phyloP scores from a whole-genome alignment of 2,888 invertebrate genomes.

The Hydropsyche betteni region DNA sequence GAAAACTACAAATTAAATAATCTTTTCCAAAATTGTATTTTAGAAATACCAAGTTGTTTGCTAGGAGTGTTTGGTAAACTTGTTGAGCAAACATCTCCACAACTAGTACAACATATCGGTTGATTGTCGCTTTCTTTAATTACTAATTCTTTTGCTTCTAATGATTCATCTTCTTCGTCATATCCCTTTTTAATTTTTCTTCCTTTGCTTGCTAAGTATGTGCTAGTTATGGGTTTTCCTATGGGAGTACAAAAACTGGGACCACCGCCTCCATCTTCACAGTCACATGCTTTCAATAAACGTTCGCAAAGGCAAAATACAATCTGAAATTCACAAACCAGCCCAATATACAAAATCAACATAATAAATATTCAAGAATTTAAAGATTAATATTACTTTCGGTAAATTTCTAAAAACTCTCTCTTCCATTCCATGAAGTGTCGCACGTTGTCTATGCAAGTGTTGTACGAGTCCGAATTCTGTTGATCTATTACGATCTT shows the following conservation, averaged over 20 bases:
- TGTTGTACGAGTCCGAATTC: slow-evolving; percentile 77
- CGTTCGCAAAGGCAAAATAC: slow-evolving; percentile 82
- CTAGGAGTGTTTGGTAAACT: slow-evolving; percentile 2
- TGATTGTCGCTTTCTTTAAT: neutral
- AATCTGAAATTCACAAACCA: slow-evolving; percentile 64
- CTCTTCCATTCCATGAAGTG: slow-evolving; percentile 82
- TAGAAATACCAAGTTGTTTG: slow-evolving; percentile 27
- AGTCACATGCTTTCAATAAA: slow-evolving; percentile 75
- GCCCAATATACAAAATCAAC: neutral
- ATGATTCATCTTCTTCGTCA: neutral
- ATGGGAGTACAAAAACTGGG: slow-evolving; percentile 33
- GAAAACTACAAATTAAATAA: neutral
- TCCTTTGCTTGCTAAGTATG: slow-evolving; percentile 60
- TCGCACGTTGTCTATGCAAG: slow-evolving; percentile 74
- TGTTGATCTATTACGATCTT: slow-evolving; percentile 60
- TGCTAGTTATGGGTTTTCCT: slow-evolving; percentile 66
- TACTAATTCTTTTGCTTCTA: neutral
- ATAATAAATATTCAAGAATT: neutral
- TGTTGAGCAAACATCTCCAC: slow-evolving; percentile 25
- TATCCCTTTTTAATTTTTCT: slow-evolving; percentile 5
- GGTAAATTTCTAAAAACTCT: slow-evolving; percentile 79
- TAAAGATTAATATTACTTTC: slow-evolving; percentile 66
- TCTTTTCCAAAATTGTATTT: neutral
- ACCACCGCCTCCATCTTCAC: slow-evolving; percentile 63
- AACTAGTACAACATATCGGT: slow-evolving; percentile 20